Conservation (phyloP, 2,888 invertebrate genomes). For the Abscondita cerata region DNA sequence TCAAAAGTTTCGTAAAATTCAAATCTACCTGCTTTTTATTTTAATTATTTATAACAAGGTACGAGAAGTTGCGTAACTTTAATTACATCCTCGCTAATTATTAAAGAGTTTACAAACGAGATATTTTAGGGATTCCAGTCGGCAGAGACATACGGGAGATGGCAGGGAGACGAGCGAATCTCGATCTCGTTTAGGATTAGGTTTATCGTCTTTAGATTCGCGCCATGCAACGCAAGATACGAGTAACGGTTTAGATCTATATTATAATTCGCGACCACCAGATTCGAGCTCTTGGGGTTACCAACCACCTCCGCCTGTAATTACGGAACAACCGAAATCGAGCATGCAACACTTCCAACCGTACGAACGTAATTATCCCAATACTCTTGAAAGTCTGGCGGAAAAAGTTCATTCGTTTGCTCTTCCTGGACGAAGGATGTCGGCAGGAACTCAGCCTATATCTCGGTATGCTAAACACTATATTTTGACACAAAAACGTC, state of each 20-base stretch:
- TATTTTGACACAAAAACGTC: constrained; percentile 28
- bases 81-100: not conserved
- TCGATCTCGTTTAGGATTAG: constrained; percentile 77
- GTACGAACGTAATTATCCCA: constrained; percentile 85
- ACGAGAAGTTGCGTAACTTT: too few species aligned
- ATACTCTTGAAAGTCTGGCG: constrained; percentile 88
- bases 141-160: constrained; percentile 71
- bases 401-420: constrained; percentile 90
- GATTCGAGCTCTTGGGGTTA: constrained; percentile 69
- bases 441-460: constrained; percentile 68
- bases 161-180: constrained; percentile 80
- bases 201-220: constrained; percentile 70
- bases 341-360: constrained; percentile 83
- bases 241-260: constrained; percentile 74
- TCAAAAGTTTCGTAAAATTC: constrained; percentile 1
- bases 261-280: constrained; percentile 80
- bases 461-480: too few species aligned
- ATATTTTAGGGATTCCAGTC: constrained; percentile 52
- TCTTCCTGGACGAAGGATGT: constrained; percentile 67
- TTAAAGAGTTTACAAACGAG: too few species aligned
- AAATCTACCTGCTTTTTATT: not conserved
- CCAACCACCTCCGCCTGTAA: constrained; percentile 86
- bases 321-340: constrained; percentile 89
- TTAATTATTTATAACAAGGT: not conserved
- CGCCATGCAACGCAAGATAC: constrained; percentile 62